These are phyloP conservation scores for Neotoma lepida DNA, from an alignment of 2,113 vertebrate species.

Conservation along the genomic window DNA sequence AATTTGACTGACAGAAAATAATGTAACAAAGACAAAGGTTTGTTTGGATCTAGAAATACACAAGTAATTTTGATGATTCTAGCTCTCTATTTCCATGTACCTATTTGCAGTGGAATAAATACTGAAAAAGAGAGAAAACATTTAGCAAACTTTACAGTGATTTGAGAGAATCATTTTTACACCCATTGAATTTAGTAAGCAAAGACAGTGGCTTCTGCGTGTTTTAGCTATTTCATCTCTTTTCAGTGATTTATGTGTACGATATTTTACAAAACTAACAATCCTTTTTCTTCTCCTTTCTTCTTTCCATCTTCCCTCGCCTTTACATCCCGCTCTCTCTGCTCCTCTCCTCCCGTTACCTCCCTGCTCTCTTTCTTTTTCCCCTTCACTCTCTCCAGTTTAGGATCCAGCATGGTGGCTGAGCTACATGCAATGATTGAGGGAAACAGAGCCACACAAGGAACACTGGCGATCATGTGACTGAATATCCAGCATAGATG, in stretches of 20 bases:
- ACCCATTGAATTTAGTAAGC: neutral
- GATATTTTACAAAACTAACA: neutral
- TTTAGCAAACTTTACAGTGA: neutral
- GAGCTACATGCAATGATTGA: neutral
- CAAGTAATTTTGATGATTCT: neutral
- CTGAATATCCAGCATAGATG: neutral
- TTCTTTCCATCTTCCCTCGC: neutral
- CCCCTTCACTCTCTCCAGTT: no score
- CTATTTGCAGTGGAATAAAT: slow-evolving; percentile 3
- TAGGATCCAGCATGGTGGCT: neutral
- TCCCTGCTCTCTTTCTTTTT: neutral
- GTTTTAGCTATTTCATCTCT: neutral
- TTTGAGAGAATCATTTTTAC: neutral
- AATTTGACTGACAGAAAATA: neutral
- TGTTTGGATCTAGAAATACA: neutral
- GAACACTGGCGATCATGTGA: neutral
- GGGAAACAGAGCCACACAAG: neutral
- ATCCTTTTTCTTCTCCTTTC: neutral
- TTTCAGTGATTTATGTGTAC: neutral
- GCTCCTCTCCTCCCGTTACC: neutral
- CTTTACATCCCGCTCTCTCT: neutral
- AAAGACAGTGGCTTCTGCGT: neutral
- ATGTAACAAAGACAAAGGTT: neutral
- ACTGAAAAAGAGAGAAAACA: neutral
- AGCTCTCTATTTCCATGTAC: neutral